phyloP scores from a whole-genome alignment of 1,140 invertebrate species.

The Drosophila melanogaster region Release_6_plus_ISO1_MT NT_037436.4:13669501-13670000 shows the following conservation, averaged over 20 bases:
- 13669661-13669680: slow-evolving; percentile 35
- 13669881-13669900: too few species aligned
- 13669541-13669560: slow-evolving; percentile 5
- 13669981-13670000: not conserved
- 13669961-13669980: not conserved
- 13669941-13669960: not conserved
- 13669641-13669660: slow-evolving; percentile 61
- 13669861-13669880: too few species aligned
- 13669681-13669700: slow-evolving; percentile 7
- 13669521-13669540: slow-evolving; percentile 55
- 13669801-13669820: too few species aligned
- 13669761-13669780: not conserved
- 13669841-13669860: too few species aligned
- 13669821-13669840: too few species aligned
- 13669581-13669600: slow-evolving; percentile 45
- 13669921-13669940: too few species aligned
- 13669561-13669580: slow-evolving; percentile 22
- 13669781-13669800: not conserved
- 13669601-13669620: slow-evolving; percentile 73
- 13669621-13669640: slow-evolving; percentile 65
- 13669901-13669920: too few species aligned
- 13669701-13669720: slow-evolving; percentile 3
- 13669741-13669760: slow-evolving; percentile 7
- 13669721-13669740: slow-evolving; percentile 8
- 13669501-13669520: slow-evolving; percentile 72